Conservation (phyloP, 2,888 invertebrate species). For the Apeira syringaria region DNA sequence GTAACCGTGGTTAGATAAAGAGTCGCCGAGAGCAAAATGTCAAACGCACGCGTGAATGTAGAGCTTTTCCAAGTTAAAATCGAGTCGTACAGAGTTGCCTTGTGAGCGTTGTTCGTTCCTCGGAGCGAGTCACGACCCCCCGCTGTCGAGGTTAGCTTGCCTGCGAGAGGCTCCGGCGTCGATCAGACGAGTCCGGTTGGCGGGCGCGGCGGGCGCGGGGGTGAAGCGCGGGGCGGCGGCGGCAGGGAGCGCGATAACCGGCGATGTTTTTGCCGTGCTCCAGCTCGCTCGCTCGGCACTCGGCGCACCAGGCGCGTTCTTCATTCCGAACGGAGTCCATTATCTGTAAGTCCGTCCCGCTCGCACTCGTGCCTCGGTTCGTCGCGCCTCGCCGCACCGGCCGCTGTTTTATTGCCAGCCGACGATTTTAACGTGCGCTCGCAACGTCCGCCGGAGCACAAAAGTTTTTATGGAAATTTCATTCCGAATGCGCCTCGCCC, state of each 20-base stretch:
- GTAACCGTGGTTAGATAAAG: slow-evolving; percentile 57
- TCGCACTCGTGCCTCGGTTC: slow-evolving; percentile 66
- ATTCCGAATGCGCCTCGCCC: slow-evolving; percentile 81
- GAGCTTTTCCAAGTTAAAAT: slow-evolving; percentile 67
- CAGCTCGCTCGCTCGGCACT: slow-evolving; percentile 75
- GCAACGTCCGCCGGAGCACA: slow-evolving; percentile 83
- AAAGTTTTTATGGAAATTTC: slow-evolving; percentile 84
- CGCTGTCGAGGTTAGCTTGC: slow-evolving; percentile 77
- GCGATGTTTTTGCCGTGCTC: slow-evolving; percentile 80
- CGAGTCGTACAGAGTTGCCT: slow-evolving; percentile 54
- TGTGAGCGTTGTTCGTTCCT: slow-evolving; percentile 51
- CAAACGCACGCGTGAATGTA: slow-evolving; percentile 61
- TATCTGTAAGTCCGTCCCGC: slow-evolving; percentile 72
- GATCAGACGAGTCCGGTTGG: slow-evolving; percentile 68
- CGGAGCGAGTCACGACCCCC: slow-evolving; percentile 75
- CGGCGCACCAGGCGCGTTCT: slow-evolving; percentile 77
- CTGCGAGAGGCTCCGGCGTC: slow-evolving; percentile 75
- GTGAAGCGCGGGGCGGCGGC: slow-evolving; percentile 36
- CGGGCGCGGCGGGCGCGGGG: slow-evolving; percentile 45
- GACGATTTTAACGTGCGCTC: slow-evolving; percentile 84
- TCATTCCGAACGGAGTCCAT: slow-evolving; percentile 80
- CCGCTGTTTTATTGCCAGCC: slow-evolving; percentile 83
- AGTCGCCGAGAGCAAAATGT: slow-evolving; percentile 53
- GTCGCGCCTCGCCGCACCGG: slow-evolving; percentile 81
- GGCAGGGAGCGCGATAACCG: slow-evolving; percentile 70